Conservation (phyloP, 2,113 vertebrate species). For the Chaenogobius annularis region DNA sequence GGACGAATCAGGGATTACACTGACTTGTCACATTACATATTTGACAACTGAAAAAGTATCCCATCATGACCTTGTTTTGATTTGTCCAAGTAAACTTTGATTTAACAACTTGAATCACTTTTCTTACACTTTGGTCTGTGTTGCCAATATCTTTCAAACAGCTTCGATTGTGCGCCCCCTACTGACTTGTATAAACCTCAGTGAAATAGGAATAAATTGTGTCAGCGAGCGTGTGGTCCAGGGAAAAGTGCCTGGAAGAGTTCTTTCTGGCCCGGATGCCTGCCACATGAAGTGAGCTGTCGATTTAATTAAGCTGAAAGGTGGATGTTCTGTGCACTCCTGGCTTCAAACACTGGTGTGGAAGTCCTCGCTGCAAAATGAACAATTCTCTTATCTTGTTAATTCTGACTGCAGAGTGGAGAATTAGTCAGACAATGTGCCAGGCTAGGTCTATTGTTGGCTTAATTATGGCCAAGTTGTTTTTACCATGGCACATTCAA, state of each 20-base stretch:
- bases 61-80: neutral
- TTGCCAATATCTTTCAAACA: neutral
- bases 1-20: too few species aligned
- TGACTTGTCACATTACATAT: too few species aligned
- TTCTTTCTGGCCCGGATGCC: slow-evolving; percentile 3
- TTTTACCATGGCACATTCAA: neutral
- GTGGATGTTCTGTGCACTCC: slow-evolving; percentile 1
- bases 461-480: slow-evolving; percentile 4
- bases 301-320: slow-evolving; percentile 9
- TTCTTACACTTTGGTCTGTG: neutral
- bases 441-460: slow-evolving; percentile 7
- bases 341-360: slow-evolving; percentile 6
- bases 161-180: slow-evolving; percentile 1
- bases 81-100: neutral
- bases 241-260: slow-evolving; percentile 1
- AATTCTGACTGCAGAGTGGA: slow-evolving; percentile 4
- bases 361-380: neutral
- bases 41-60: neutral
- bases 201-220: slow-evolving; percentile 7
- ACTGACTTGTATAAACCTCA: neutral
- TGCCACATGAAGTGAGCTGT: slow-evolving; percentile 11
- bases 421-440: slow-evolving; percentile 10
- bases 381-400: slow-evolving; percentile 13
- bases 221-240: neutral
- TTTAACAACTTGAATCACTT: neutral